Base-by-base conservation (phyloP, 2,797 vertebrate genomes). In the Agapornis canus region DNA sequence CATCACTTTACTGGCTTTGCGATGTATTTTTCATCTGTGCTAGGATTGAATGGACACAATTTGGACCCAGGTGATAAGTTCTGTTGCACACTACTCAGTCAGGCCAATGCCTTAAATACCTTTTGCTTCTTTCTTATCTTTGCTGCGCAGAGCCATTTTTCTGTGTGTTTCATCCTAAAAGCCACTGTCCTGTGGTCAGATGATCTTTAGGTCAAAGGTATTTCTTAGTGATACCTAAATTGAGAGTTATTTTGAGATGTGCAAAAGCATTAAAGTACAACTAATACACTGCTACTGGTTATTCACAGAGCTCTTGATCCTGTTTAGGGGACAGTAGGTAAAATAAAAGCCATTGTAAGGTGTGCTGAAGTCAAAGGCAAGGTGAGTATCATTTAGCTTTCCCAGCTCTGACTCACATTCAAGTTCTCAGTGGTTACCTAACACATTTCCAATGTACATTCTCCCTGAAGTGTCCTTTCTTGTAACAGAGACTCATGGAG, bases 321-420 rank as follows among this genome's bases (percentile, higher is more conserved):
- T 29, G 25, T 43, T 2, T 43, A 63, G 42, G 59, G 39, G 11
- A n/a, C 32, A 65, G n/a, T 4, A 45, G 73, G n/a, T 68, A 31
- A 57, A 90, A 83, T 63, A 81, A 77, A 80, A 81, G 37, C 45
- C 23, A 31, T 57, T 89, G 39, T 66, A 54, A 93, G 72, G 39
- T 54, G 54, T 48, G 16, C 37, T 75, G 72, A 69, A 87, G 31
- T 52, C 51, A 82, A 84, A 68, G 27, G 14, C 32, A 32, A 69
- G 49, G 42, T 56, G 54, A 63, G n/a, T 48, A 77, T 48, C 22
- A 2, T 42, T 49, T 47, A 86, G 14, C 32, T 11, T 25, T 61
- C 32, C 75, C 35, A 39, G 39, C 21, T 88, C 69, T 82, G 84
- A 43, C 59, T 60, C 22, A 6, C 25, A 2, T 39, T 70, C 39